Conservation (phyloP, 2,888 invertebrate species). For the Cryptocephalus primarius region DNA sequence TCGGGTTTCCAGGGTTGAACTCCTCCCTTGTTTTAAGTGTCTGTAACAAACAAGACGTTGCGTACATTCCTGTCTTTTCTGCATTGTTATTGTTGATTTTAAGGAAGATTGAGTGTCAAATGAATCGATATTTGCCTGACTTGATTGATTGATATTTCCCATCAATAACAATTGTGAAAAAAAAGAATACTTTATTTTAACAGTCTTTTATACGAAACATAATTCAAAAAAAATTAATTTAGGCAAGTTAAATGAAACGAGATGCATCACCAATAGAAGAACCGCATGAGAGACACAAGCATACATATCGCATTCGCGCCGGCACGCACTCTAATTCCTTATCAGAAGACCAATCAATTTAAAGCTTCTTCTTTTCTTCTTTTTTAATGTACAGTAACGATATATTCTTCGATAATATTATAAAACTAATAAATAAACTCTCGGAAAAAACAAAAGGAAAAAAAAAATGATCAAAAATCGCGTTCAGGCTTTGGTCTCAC, state of each 20-base stretch:
- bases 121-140: too few species aligned
- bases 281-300: background rate
- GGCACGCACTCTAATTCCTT: background rate
- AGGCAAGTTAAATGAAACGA: background rate
- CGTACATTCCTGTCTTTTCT: too few species aligned
- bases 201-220: background rate
- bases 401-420: constrained; percentile 4
- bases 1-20: too few species aligned
- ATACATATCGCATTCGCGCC: background rate
- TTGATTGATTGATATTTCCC: too few species aligned
- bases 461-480: constrained; percentile 8
- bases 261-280: background rate
- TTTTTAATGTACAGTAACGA: constrained; percentile 6
- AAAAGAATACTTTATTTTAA: background rate
- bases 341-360: background rate
- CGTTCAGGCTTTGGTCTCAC: constrained; percentile 9
- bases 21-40: too few species aligned
- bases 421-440: constrained; percentile 9
- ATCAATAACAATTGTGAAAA: background rate
- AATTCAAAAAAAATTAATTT: background rate
- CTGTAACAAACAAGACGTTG: too few species aligned
- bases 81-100: too few species aligned
- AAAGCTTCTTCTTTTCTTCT: background rate
- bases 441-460: constrained; percentile 6
- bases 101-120: too few species aligned